Evolutionary conservation across 1,140 invertebrate genomes (phyloP), one percentile per base, ranked within the genome.

Genomic region (Panulirus ornatus): DNA sequence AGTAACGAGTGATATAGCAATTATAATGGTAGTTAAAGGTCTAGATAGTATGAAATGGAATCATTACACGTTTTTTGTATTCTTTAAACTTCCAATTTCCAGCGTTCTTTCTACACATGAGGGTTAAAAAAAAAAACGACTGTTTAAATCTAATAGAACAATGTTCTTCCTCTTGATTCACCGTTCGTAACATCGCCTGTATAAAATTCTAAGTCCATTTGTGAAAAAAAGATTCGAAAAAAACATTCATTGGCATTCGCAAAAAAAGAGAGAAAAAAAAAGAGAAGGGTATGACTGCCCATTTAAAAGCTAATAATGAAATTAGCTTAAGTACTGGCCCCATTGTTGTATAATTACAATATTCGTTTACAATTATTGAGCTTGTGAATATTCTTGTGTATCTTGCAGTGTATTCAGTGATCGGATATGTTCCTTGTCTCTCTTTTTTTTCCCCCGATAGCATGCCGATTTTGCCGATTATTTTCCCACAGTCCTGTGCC

Each of bases 301-400:
- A 79, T 51, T 79, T 79, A 51, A 79, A 79, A 22, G 42, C 76
- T 79, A 79, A 79, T 79, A 79, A 79, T 79, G 38, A 27, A 79
- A 79, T 79, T 79, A 79, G 44, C 76, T 51, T 51, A 51, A 79
- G 51, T n/a, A 27, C 9, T 34, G 42, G 47, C 14, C n/a, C 38
- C 76, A 51, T 51, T 51, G n/a, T 38, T 79, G 76, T 22, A 14
- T 79, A 40, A 79, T 79, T 79, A 79, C 76, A 51, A 51, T 34
- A 34, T 9, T 44, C 16, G 19, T 40, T 27, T 22, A 34, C 16
- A 79, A 42, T 79, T 79, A 79, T 51, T 30, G 76, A 22, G 6
- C 6, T 2, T 34, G 42, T 42, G 36, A 71, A 75, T 27, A 40
- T 75, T 22, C 71, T 75, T 5, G 30, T 75, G 40, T 75, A 40